Evolutionary conservation across 2,888 invertebrate genomes (phyloP), one percentile per base, ranked within the genome.

Genomic region (Agrotis puta): DNA sequence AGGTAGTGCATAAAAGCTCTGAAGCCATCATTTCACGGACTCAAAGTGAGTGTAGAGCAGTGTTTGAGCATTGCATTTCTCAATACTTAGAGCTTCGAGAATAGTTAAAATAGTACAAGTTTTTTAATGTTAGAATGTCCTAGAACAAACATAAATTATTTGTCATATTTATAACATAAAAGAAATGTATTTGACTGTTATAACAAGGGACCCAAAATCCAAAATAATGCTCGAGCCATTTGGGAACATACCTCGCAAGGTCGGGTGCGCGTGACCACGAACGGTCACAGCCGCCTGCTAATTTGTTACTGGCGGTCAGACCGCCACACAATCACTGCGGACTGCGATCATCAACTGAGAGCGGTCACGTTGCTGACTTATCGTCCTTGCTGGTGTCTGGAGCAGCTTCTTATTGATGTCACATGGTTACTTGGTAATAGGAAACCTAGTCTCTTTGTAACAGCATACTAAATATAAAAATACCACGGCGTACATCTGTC

Each of bases 241-340:
- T 59, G 14, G 67, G 9, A 65, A 1, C n/a, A 48, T 2, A 61
- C 70, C 67, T 47, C 13, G 67, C 53, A 57, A 77, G 66, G 70
- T 66, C 78, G 78, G 75, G 70, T 79, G 80, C 80, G 80, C 80
- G 84, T 83, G 81, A 81, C 62, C 81, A 83, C 64, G 58, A n/a
- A 20, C 70, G 81, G 84, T 69, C 81, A 77, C 81, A 81, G 64
- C 45, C 77, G 50, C 64, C 45, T 33, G 81, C 77, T 81, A 83
- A 83, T 83, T 74, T 75, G 76, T 84, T 81, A 83, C 79, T 69
- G 70, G 69, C 64, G 74, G 79, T 79, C 77, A 73, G 82, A 71
- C 64, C 63, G 66, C 77, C 74, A 74, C 80, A 78, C 72, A 82
- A 79, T 79, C 79, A 79, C 68, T 56, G 64, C 56, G 70, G 83